These are phyloP conservation scores for Caracal caracal DNA, from an alignment of 2,113 vertebrate genomes.

Conservation along the genomic window DNA sequence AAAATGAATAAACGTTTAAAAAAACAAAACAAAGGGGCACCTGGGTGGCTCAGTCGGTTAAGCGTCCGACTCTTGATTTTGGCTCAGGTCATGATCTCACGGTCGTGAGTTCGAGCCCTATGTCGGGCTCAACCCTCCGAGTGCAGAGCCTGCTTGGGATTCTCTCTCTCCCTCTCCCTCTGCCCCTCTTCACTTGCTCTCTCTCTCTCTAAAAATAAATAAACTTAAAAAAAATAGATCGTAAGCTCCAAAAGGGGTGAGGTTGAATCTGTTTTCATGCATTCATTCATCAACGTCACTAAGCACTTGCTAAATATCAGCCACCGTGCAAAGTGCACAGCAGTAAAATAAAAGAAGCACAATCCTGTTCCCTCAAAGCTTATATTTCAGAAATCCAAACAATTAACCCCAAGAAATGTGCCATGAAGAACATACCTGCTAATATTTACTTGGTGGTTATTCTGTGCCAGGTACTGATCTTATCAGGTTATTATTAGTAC, in stretches of 20 bases:
- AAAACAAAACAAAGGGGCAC: too few relatives aligned
- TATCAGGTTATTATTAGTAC: neutral
- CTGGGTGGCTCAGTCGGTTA: too few relatives aligned
- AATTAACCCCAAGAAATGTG: neutral
- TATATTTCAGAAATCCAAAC: slow-evolving; percentile 50
- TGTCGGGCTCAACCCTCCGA: too few relatives aligned
- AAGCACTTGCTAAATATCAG: neutral
- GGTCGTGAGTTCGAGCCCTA: too few relatives aligned
- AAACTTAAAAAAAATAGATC: neutral
- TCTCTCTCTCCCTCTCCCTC: too few relatives aligned
- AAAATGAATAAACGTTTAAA: too few relatives aligned
- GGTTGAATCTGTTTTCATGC: neutral
- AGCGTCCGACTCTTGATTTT: too few relatives aligned
- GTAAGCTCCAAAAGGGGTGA: neutral
- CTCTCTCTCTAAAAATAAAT: too few relatives aligned
- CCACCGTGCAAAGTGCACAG: neutral
- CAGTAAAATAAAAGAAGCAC: neutral
- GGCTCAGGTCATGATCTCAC: too few relatives aligned
- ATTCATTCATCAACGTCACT: neutral
- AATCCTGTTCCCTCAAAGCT: neutral
- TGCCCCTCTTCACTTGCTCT: too few relatives aligned
- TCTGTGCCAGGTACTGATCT: neutral
- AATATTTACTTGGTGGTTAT: neutral
- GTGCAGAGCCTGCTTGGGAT: too few relatives aligned
- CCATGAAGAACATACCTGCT: neutral